A percentile compares a stretch with the other conserved stretches of the same genome.
Evolutionary conservation across 92 coral and sea anemone genomes (phyloP).

Genomic region (Porites rus): DNA sequence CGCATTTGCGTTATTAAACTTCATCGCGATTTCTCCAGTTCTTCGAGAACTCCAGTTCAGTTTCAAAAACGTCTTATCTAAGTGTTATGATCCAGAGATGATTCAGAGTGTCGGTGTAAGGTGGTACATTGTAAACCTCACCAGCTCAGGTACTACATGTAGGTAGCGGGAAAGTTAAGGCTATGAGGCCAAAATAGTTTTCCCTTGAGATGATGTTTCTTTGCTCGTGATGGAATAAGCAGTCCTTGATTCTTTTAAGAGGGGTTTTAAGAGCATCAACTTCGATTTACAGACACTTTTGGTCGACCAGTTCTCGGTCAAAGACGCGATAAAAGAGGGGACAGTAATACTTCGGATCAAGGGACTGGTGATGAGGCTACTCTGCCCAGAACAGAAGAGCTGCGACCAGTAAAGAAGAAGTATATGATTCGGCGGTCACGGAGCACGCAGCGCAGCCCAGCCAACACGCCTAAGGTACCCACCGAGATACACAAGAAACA

Average conservation of each 20-base stretch:
- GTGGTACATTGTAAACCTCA: too few relatives aligned
- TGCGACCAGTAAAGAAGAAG: slow-evolving; percentile 41
- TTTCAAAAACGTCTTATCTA: too few relatives aligned
- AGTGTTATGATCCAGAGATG: too few relatives aligned
- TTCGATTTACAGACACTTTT: slow-evolving; percentile 13
- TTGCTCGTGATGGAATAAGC: too few relatives aligned
- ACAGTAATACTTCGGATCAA: slow-evolving; percentile 83
- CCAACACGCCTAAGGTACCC: slow-evolving; percentile 46
- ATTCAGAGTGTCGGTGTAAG: too few relatives aligned
- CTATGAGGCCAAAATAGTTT: too few relatives aligned
- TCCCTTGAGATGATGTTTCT: too few relatives aligned
- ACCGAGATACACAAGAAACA: slow-evolving; percentile 38
- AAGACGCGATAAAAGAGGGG: slow-evolving; percentile 35
- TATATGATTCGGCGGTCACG: slow-evolving; percentile 15
- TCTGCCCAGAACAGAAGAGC: slow-evolving; percentile 66
- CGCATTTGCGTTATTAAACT: too few relatives aligned
- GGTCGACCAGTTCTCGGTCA: slow-evolving; percentile 35
- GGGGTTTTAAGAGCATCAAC: neutral
- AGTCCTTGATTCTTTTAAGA: neutral
- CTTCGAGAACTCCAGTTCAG: too few relatives aligned
- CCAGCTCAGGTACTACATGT: too few relatives aligned
- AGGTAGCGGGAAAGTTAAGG: too few relatives aligned
- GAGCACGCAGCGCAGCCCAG: slow-evolving; percentile 10
- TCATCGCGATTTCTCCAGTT: too few relatives aligned
- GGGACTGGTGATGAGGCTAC: slow-evolving; percentile 93